phyloP scores from a whole-genome alignment of 2,797 vertebrate species.

The Lepus oiostolus region DNA sequence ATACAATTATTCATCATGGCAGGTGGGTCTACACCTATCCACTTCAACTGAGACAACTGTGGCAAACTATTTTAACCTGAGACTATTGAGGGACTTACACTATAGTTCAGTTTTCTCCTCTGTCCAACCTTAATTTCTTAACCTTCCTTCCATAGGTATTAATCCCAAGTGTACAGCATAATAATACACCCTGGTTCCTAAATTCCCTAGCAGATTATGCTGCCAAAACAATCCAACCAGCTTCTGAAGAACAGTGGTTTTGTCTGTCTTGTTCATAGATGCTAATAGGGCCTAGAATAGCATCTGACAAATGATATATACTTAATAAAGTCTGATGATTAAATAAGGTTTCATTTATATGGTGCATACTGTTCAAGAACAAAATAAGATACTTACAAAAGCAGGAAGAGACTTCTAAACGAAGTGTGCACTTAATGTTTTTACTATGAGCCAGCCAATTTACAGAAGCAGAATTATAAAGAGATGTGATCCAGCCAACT shows the following conservation, averaged over 20 bases:
- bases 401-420: not conserved
- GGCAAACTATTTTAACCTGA: not conserved
- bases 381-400: constrained; percentile 17
- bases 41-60: not conserved
- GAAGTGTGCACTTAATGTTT: not conserved
- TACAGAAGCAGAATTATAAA: not conserved
- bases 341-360: not conserved
- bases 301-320: not conserved
- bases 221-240: not conserved
- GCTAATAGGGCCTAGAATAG: not conserved
- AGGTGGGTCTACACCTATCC: not conserved
- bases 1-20: not conserved
- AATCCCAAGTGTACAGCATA: not conserved
- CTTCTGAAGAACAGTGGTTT: not conserved
- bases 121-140: not conserved
- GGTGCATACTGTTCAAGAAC: not conserved
- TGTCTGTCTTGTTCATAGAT: not conserved
- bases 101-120: not conserved
- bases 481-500: not conserved
- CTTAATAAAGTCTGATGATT: not conserved
- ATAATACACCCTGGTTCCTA: not conserved
- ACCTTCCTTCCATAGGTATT: not conserved
- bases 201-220: not conserved
- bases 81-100: not conserved
- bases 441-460: not conserved